Evolutionary conservation across 2,888 invertebrate species (phyloP).

Genomic region (Ophion slaviceki): DNA sequence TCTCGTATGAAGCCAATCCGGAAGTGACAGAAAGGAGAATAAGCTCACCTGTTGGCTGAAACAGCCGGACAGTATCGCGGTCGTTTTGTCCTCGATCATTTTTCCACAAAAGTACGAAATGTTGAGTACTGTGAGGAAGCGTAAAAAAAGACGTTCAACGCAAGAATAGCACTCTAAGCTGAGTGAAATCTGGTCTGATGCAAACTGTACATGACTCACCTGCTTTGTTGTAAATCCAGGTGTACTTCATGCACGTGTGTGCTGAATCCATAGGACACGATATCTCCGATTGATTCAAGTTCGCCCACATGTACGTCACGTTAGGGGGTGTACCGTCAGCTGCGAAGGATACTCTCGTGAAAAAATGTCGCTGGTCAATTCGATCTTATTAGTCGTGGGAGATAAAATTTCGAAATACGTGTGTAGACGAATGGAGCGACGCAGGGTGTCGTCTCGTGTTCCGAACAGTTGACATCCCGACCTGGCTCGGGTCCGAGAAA

Average conservation of each 20-base stretch:
- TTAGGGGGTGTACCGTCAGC: constrained; percentile 61
- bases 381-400: neutral
- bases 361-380: neutral
- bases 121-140: constrained; percentile 72
- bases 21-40: too few species aligned
- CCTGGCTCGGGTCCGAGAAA: constrained; percentile 71
- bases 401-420: constrained; percentile 58
- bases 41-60: constrained; percentile 72
- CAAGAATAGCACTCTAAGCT: neutral
- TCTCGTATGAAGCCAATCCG: too few species aligned
- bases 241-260: constrained; percentile 74
- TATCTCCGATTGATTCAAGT: constrained; percentile 61
- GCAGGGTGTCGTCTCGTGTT: constrained; percentile 65
- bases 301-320: constrained; percentile 71
- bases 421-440: constrained; percentile 63
- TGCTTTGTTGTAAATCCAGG: constrained; percentile 72
- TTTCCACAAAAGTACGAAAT: constrained; percentile 78
- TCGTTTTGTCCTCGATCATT: constrained; percentile 73
- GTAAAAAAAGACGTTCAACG: neutral
- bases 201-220: constrained; percentile 63
- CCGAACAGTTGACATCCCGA: constrained; percentile 36
- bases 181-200: neutral
- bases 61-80: constrained; percentile 75
- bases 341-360: constrained; percentile 33
- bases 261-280: constrained; percentile 70